Conservation (phyloP, 2,888 invertebrate species). For the Copidosoma aretas region DNA sequence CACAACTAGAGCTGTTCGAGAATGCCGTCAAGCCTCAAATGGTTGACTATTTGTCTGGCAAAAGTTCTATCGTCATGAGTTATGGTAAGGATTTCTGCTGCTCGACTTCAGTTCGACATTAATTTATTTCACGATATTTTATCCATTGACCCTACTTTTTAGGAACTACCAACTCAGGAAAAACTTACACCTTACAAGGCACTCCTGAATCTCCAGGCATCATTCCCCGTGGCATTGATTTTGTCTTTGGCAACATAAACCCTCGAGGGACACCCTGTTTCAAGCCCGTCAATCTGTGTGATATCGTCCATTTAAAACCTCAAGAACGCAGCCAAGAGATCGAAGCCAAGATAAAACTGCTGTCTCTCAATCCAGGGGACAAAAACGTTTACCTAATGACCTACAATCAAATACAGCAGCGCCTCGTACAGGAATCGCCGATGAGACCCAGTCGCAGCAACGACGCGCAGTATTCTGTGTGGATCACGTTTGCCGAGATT, state of each 20-base stretch:
- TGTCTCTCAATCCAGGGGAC: conserved; percentile 53
- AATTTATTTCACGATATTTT: neutral
- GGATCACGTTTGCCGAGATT: conserved; percentile 91
- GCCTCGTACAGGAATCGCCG: conserved; percentile 54
- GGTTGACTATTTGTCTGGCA: conserved; percentile 63
- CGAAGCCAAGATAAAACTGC: conserved; percentile 51
- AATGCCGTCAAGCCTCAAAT: conserved; percentile 54
- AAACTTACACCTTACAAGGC: conserved; percentile 83
- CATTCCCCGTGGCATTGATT: conserved; percentile 71
- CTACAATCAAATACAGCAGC: conserved; percentile 56
- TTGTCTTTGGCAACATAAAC: conserved; percentile 63
- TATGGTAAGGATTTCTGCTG: conserved; percentile 73
- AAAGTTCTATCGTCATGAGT: conserved; percentile 81
- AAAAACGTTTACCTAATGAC: conserved; percentile 52
- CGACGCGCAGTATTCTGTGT: conserved; percentile 64
- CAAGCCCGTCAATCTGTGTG: conserved; percentile 54
- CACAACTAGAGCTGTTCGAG: conserved; percentile 62
- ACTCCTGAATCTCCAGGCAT: conserved; percentile 72
- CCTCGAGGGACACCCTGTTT: conserved; percentile 48
- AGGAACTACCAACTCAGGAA: conserved; percentile 89
- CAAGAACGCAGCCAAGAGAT: conserved; percentile 51
- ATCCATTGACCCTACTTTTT: conserved; percentile 16
- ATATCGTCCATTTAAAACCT: conserved; percentile 48
- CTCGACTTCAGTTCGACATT: too few relatives aligned
- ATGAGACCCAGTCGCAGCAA: conserved; percentile 45